Evolutionary conservation across 1,140 invertebrate genomes (phyloP).

Genomic region (Lamellibrachia luymesi): DNA sequence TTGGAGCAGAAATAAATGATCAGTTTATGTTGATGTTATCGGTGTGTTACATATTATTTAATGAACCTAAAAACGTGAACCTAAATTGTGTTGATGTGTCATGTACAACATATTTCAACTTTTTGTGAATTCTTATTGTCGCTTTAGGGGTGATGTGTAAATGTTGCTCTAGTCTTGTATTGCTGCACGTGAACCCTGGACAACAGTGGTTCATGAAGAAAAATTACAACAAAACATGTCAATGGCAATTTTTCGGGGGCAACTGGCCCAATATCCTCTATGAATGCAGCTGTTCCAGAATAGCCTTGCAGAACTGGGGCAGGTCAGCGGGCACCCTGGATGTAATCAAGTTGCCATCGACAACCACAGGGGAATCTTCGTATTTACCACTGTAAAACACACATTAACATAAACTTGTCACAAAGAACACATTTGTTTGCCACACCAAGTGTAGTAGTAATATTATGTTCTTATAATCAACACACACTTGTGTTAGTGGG

Average conservation of each 20-base stretch:
- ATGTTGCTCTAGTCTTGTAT: background rate
- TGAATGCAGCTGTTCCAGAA: slow-evolving; percentile 35
- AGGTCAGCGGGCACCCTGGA: slow-evolving; percentile 46
- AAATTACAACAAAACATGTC: too few relatives aligned
- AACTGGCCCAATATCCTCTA: background rate
- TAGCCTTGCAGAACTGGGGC: slow-evolving; percentile 46
- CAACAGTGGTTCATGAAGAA: too few relatives aligned
- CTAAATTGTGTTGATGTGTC: background rate
- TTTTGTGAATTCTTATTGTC: too few relatives aligned
- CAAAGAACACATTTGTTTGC: background rate
- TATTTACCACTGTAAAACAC: slow-evolving; percentile 37
- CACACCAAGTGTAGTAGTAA: background rate
- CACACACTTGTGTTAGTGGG: too few relatives aligned
- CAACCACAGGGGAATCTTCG: slow-evolving; percentile 45
- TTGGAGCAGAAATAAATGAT: background rate
- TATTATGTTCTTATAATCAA: too few relatives aligned
- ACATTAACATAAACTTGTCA: background rate
- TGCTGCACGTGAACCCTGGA: too few relatives aligned
- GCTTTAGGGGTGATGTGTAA: too few relatives aligned
- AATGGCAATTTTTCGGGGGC: too few relatives aligned
- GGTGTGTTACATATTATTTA: background rate
- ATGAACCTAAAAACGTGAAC: background rate
- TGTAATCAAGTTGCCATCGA: slow-evolving; percentile 48
- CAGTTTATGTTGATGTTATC: slow-evolving; percentile 5
- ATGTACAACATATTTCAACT: too few relatives aligned